These are phyloP conservation scores for Drosophila yooni DNA, from an alignment of 2,888 invertebrate genomes.

Conservation along the genomic window DNA sequence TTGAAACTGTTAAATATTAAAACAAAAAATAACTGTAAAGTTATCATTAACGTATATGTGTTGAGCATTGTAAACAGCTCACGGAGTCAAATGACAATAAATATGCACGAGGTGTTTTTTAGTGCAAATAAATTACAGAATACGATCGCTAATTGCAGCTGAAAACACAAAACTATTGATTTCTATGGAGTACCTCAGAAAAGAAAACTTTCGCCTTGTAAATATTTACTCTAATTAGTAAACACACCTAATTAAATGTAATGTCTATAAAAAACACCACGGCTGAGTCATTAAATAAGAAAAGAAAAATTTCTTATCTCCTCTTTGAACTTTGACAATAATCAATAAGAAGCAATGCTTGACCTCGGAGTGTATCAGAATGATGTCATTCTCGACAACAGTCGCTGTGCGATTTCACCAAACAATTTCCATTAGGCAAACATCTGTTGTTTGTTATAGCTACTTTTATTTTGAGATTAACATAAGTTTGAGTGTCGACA, in stretches of 20 bases:
- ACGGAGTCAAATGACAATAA: neutral
- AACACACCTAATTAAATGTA: neutral
- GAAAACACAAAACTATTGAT: neutral
- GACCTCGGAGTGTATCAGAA: constrained; percentile 59
- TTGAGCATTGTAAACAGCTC: constrained; percentile 26
- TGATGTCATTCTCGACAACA: constrained; percentile 62
- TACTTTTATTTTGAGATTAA: neutral
- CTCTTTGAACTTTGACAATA: constrained; percentile 62
- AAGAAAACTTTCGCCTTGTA: neutral
- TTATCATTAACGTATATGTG: neutral
- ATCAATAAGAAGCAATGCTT: constrained; percentile 53
- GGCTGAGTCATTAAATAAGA: constrained; percentile 38
- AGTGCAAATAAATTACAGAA: neutral
- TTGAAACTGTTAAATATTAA: neutral
- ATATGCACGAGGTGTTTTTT: neutral
- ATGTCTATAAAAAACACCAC: neutral
- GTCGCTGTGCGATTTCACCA: constrained; percentile 34
- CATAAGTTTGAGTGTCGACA: constrained; percentile 11
- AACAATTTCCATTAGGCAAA: constrained; percentile 35
- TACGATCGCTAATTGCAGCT: neutral
- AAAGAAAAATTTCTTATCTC: constrained; percentile 16
- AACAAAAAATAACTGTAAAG: neutral
- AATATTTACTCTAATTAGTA: neutral
- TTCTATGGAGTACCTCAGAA: neutral
- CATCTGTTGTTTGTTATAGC: constrained; percentile 7